Base-by-base conservation (phyloP, 1,140 invertebrate species). In the Drosophila parvula region DNA sequence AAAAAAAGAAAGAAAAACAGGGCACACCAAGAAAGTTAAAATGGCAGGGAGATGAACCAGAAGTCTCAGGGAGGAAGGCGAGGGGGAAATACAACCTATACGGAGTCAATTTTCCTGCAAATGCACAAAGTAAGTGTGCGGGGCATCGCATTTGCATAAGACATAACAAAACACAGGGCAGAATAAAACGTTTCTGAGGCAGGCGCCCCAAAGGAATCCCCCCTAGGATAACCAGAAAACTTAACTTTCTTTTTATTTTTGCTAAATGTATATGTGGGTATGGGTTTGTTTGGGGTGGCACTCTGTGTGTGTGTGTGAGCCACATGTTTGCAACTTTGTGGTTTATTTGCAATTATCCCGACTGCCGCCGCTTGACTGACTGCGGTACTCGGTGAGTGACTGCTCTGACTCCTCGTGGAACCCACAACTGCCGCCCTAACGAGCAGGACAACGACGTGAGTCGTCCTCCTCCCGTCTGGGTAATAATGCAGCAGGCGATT, bases 321-420 rank as follows among this genome's bases (percentile, higher is more conserved):
- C 80, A 80, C 75, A 90, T 90, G 86, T 79, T 89, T 89, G 85
- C 80, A 89, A 89, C 78, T 81, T 89, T 90, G 84, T 90, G 85
- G 84, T 75, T 89, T 89, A 78, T 89, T 89, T 89, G 85, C 88
- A 89, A 89, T 89, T 89, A 89, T 89, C 78, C 84, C 71, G 47
- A 61, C 74, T 64, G 45, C 73, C 50, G 51, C 68, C 50, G 45
- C 55, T 58, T 75, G 71, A 57, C 73, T 75, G 53, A 75, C 43
- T 64, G 63, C 18, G 50, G 50, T 18, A 38, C 51, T 27, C 51
- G 34, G 12, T 38, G 67, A 38, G 50, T 70, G 43, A 45, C 68
- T 47, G 43, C 28, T 38, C 51, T 48, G 41, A 40, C 47, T 71
- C 14, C n/a, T 57, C 32, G 50, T 51, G 18, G 38, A 28, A 8